Percentiles rank a stretch among this genome's conserved stretches.
Evolutionary conservation across 2,113 vertebrate genomes (phyloP).

Genomic region (Alethe diademata): DNA sequence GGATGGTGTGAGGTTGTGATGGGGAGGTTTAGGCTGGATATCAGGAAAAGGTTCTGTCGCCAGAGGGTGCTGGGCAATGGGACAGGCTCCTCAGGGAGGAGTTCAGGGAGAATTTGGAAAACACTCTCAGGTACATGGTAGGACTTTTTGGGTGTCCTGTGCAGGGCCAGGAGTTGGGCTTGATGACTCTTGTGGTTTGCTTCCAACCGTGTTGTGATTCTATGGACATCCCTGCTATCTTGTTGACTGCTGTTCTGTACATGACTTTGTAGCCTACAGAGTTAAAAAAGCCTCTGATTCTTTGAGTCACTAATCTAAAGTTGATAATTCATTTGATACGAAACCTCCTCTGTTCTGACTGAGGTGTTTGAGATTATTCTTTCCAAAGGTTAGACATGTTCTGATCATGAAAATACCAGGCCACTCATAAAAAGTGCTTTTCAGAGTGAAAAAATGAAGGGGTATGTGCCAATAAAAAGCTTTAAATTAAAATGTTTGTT

Average conservation of each 20-base stretch:
- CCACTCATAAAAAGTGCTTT: background rate
- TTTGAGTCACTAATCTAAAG: background rate
- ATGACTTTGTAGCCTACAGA: background rate
- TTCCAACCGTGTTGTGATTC: background rate
- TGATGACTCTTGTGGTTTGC: background rate
- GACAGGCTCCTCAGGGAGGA: background rate
- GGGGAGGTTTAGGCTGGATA: background rate
- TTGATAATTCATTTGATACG: background rate
- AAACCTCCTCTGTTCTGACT: background rate
- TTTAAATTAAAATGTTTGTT: background rate
- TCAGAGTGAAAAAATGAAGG: background rate
- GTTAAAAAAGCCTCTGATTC: background rate
- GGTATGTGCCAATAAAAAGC: background rate
- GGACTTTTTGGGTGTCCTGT: background rate
- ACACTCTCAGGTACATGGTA: background rate
- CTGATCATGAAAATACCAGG: background rate
- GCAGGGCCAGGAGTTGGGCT: background rate
- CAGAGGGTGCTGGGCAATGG: background rate
- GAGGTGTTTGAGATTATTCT: background rate
- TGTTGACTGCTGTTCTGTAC: background rate
- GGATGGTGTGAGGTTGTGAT: background rate
- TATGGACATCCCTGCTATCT: background rate
- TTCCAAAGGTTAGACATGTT: background rate
- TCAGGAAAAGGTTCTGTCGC: background rate
- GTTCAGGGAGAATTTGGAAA: background rate